A percentile compares a stretch with the other conserved stretches of the same genome.
phyloP scores from a whole-genome alignment of 2,888 invertebrate species.

The Drosophila paucipuncta region DNA sequence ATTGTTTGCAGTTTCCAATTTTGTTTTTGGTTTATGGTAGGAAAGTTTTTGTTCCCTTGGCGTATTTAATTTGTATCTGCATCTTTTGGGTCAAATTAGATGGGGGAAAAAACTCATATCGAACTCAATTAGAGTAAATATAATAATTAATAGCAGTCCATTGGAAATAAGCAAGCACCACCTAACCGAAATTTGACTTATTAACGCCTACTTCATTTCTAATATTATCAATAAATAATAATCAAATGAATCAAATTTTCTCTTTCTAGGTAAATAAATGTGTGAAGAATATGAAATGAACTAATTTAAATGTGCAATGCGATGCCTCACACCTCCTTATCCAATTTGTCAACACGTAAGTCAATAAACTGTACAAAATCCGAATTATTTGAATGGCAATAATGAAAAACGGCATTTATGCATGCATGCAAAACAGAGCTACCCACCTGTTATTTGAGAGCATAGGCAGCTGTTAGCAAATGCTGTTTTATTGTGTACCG shows the following conservation, averaged over 20 bases:
- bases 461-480: slow-evolving; percentile 22
- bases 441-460: slow-evolving; percentile 72
- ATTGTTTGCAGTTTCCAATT: slow-evolving; percentile 30
- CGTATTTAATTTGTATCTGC: slow-evolving; percentile 19
- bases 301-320: slow-evolving; percentile 5
- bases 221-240: slow-evolving; percentile 11
- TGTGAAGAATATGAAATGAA: slow-evolving; percentile 13
- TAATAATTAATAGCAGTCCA: slow-evolving; percentile 21
- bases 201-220: slow-evolving; percentile 22
- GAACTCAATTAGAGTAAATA: slow-evolving; percentile 27
- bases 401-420: slow-evolving; percentile 17
- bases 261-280: slow-evolving; percentile 49
- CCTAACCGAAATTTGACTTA: slow-evolving; percentile 11
- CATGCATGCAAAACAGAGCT: slow-evolving; percentile 51
- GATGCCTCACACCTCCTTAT: slow-evolving; percentile 19
- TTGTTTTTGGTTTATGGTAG: slow-evolving; percentile 5
- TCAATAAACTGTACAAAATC: slow-evolving; percentile 16
- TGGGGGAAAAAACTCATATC: slow-evolving; percentile 5
- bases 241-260: slow-evolving; percentile 21
- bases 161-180: background rate
- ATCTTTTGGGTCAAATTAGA: slow-evolving; percentile 27
- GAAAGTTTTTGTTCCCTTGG: slow-evolving; percentile 17
- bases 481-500: slow-evolving; percentile 38
- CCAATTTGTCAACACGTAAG: slow-evolving; percentile 44
- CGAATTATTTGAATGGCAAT: slow-evolving; percentile 7